phyloP scores from a whole-genome alignment of 2,888 invertebrate genomes.

The Malthinus flaveolus region DNA sequence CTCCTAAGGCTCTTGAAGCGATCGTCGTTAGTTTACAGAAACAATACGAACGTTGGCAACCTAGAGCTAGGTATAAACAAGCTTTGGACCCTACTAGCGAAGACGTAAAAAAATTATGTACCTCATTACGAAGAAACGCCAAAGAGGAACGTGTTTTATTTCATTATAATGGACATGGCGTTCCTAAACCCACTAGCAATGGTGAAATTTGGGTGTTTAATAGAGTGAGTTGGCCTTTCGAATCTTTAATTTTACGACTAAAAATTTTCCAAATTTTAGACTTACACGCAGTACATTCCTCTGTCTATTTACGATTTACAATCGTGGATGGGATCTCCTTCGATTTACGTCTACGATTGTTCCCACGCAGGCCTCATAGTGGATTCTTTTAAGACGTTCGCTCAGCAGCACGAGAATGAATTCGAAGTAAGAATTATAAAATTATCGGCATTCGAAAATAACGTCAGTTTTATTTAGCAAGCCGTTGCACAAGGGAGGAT shows the following conservation, averaged over 20 bases:
- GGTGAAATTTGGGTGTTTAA: slow-evolving; percentile 99
- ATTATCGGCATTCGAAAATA: too few species aligned
- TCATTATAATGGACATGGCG: slow-evolving; percentile 99
- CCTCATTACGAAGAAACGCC: slow-evolving; percentile 91
- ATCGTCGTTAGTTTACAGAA: slow-evolving; percentile 91
- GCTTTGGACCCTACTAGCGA: slow-evolving; percentile 97
- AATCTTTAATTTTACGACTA: not conserved
- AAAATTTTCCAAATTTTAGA: slow-evolving; percentile 57
- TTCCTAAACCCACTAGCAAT: slow-evolving; percentile 95
- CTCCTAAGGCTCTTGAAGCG: slow-evolving; percentile 88
- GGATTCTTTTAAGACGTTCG: slow-evolving; percentile 86
- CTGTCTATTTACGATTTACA: slow-evolving; percentile 97
- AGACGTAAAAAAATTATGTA: slow-evolving; percentile 96
- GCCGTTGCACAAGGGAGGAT: slow-evolving; percentile 14
- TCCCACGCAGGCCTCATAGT: slow-evolving; percentile 97
- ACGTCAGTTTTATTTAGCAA: slow-evolving; percentile 1
- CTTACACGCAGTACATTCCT: slow-evolving; percentile 99
- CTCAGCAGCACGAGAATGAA: slow-evolving; percentile 87
- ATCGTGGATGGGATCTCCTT: slow-evolving; percentile 99
- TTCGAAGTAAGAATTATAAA: slow-evolving; percentile 58
- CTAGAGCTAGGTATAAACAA: slow-evolving; percentile 95
- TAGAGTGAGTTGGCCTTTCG: slow-evolving; percentile 62
- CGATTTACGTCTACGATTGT: slow-evolving; percentile 99
- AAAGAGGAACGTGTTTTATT: slow-evolving; percentile 98
- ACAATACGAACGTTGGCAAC: slow-evolving; percentile 99